Conservation (phyloP, 2,113 vertebrate genomes). For the Actenoides lindsayi region DNA sequence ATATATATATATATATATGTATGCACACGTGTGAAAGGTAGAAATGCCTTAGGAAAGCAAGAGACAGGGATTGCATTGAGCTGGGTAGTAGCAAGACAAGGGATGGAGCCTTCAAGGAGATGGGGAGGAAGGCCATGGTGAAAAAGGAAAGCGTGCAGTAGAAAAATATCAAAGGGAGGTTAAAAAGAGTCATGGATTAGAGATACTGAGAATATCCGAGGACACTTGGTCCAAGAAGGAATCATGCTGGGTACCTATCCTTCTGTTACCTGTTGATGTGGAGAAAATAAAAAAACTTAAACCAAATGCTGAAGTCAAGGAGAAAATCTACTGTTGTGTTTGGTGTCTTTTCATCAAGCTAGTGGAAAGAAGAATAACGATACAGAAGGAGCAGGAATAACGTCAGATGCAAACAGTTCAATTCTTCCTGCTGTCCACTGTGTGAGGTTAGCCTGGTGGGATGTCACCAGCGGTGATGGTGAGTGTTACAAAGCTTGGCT, state of each 20-base stretch:
- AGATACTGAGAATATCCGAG: background rate
- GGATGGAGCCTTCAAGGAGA: background rate
- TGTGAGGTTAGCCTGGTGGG: background rate
- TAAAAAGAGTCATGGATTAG: background rate
- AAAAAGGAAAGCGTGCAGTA: background rate
- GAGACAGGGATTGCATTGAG: background rate
- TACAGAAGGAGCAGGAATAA: background rate
- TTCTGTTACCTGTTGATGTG: background rate
- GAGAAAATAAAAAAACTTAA: background rate
- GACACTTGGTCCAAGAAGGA: background rate
- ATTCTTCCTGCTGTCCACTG: background rate
- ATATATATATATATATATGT: background rate
- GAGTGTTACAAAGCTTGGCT: background rate
- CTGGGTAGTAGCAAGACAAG: background rate
- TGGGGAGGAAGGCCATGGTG: background rate
- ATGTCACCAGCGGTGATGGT: background rate
- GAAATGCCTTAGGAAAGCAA: background rate
- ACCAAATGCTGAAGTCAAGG: background rate
- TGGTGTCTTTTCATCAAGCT: background rate
- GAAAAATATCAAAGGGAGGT: background rate
- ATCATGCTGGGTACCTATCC: background rate
- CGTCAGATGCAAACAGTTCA: background rate
- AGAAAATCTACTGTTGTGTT: background rate
- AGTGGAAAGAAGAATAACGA: background rate
- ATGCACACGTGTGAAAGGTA: background rate